phyloP scores from a whole-genome alignment of 2,113 vertebrate genomes.

The Enhydra lutris region DNA sequence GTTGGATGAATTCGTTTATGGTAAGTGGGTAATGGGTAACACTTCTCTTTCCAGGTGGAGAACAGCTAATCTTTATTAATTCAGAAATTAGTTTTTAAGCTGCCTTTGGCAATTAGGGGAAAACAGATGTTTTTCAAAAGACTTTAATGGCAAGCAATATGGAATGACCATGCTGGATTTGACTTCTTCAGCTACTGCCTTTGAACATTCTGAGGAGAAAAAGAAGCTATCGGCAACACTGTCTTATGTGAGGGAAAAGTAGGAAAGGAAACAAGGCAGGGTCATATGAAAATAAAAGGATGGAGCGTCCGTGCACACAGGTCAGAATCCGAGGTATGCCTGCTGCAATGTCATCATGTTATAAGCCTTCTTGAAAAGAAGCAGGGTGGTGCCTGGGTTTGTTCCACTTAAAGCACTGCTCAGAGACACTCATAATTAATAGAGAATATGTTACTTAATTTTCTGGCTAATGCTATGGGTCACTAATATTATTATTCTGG shows the following conservation, averaged over 20 bases:
- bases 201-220: not conserved
- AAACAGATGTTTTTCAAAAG: not conserved
- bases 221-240: not conserved
- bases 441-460: not conserved
- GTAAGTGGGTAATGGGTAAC: not conserved
- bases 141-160: not conserved
- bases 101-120: not conserved
- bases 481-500: not conserved
- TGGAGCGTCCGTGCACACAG: not conserved
- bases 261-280: not conserved
- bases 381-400: not conserved
- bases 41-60: not conserved
- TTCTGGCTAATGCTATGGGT: not conserved
- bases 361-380: not conserved
- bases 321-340: not conserved
- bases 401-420: not conserved
- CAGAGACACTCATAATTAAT: not conserved
- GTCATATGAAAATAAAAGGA: not conserved
- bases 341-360: not conserved
- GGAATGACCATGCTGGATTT: not conserved
- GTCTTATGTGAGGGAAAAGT: accelerated
- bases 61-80: not conserved
- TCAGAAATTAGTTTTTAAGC: not conserved
- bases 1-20: not conserved
- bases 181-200: not conserved